A percentile compares a stretch with the other conserved stretches of the same genome.
Conservation (phyloP, 2,113 vertebrate species). For the Leptocoma aspasia region DNA sequence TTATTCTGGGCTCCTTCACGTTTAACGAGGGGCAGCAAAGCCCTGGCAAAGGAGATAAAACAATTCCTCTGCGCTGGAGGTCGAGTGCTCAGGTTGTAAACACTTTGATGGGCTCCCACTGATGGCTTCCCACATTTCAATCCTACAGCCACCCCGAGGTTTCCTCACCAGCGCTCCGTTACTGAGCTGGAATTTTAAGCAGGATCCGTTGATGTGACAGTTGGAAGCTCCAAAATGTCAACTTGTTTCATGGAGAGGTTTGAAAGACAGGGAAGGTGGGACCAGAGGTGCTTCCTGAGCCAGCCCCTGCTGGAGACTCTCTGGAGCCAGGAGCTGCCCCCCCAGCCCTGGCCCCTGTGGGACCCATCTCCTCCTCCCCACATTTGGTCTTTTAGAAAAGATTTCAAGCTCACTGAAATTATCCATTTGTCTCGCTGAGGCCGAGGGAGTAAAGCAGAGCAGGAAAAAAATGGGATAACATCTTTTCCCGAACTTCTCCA, state of each 20-base stretch:
- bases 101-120: not conserved
- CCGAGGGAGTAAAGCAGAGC: not conserved
- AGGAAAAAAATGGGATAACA: not conserved
- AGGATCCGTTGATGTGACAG: not conserved
- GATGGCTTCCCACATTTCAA: not conserved
- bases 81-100: not conserved
- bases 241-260: not conserved
- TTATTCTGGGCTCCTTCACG: not conserved
- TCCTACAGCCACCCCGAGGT: not conserved
- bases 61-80: not conserved
- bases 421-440: not conserved
- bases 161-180: not conserved
- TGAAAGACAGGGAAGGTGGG: not conserved
- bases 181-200: constrained; percentile 16
- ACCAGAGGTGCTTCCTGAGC: not conserved
- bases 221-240: not conserved
- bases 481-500: not conserved
- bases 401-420: not conserved
- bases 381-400: not conserved
- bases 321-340: not conserved
- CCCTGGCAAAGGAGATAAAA: not conserved
- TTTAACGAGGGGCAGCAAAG: not conserved
- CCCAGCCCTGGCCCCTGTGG: too few species aligned
- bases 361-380: not conserved
- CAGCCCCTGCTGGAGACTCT: not conserved